Evolutionary conservation across 2,797 vertebrate species (phyloP).

Genomic region (Varecia variegata): DNA sequence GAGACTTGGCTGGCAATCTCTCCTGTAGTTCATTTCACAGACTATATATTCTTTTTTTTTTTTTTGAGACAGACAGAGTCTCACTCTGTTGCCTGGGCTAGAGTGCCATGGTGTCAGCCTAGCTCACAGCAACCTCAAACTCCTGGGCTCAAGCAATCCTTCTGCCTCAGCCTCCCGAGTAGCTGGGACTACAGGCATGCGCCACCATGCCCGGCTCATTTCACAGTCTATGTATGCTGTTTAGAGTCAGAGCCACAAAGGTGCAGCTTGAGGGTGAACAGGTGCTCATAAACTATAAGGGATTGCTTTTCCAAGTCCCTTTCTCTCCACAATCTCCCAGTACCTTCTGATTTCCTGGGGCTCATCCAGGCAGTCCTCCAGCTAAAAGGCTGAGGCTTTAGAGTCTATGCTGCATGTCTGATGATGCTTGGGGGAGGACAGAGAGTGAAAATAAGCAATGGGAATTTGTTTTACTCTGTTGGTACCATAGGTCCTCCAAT

Average conservation of each 20-base stretch:
- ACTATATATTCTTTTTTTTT: neutral
- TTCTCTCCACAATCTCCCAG: neutral
- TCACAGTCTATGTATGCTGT: neutral
- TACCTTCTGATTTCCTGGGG: neutral
- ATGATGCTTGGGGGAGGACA: neutral
- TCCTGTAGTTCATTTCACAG: neutral
- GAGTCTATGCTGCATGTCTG: neutral
- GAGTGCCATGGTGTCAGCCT: too few species aligned
- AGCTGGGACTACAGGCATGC: too few species aligned
- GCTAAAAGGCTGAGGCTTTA: too few species aligned
- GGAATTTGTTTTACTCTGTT: neutral
- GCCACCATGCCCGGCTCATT: neutral
- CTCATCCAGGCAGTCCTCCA: neutral
- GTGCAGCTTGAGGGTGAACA: neutral
- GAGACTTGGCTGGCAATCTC: neutral
- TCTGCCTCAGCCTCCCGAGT: too few species aligned
- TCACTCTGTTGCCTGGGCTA: too few species aligned
- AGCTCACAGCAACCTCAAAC: too few species aligned
- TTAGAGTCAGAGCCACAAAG: neutral
- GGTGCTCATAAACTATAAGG: neutral
- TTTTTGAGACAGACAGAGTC: too few species aligned
- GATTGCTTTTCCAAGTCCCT: neutral
- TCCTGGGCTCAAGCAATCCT: too few species aligned
- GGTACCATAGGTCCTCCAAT: too few species aligned
- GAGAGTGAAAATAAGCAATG: neutral